These are phyloP conservation scores for Lepus americanus DNA, from an alignment of 2,113 vertebrate species.

Conservation along the genomic window DNA sequence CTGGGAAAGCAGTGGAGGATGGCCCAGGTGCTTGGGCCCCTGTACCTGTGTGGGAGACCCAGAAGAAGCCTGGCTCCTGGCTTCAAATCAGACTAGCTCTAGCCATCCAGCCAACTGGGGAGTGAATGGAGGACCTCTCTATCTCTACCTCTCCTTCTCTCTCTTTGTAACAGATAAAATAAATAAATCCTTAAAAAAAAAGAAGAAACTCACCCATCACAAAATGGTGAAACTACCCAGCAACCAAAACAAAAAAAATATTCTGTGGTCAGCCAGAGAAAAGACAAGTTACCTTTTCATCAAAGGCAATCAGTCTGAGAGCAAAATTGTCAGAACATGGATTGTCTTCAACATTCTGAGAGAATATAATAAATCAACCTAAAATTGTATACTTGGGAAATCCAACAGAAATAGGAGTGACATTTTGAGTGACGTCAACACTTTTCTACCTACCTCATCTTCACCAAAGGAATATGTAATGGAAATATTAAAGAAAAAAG, in stretches of 20 bases:
- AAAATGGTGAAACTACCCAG: background rate
- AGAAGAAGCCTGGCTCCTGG: too few species aligned
- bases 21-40: too few species aligned
- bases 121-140: too few species aligned
- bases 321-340: background rate
- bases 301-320: background rate
- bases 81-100: too few species aligned
- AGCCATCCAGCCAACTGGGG: too few species aligned
- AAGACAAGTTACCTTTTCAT: background rate
- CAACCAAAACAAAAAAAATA: background rate
- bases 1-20: too few species aligned
- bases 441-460: background rate
- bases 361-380: background rate
- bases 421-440: background rate
- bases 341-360: constrained; percentile 43
- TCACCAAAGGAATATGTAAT: constrained; percentile 35
- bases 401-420: background rate
- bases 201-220: background rate
- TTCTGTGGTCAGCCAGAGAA: background rate
- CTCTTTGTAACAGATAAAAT: too few species aligned
- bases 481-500: background rate
- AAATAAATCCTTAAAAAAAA: too few species aligned
- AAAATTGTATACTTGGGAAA: background rate
- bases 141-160: too few species aligned
- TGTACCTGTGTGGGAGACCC: too few species aligned